A percentile compares a stretch with the other conserved stretches of the same genome.
These are phyloP conservation scores for Heptranchias perlo DNA, from an alignment of 2,113 vertebrate genomes.

Conservation along the genomic window DNA sequence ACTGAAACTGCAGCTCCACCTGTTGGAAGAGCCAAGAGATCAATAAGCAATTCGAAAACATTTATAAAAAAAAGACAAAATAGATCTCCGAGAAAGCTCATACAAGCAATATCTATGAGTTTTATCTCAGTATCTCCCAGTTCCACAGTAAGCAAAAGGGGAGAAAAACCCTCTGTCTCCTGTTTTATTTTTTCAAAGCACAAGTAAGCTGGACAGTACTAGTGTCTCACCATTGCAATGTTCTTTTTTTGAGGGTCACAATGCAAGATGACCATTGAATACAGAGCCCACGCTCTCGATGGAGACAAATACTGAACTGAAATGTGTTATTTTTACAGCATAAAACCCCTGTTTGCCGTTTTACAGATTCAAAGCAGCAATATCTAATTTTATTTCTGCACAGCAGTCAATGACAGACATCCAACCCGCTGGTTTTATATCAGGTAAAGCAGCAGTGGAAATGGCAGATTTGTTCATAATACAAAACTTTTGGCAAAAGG, in stretches of 20 bases:
- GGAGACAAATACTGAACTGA: neutral
- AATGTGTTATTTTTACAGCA: neutral
- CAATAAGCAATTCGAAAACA: neutral
- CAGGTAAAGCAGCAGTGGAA: neutral
- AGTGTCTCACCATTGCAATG: neutral
- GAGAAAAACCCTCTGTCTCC: neutral
- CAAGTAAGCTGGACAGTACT: neutral
- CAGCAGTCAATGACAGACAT: neutral
- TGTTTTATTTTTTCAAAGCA: neutral
- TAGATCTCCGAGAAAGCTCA: neutral
- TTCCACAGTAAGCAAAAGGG: neutral
- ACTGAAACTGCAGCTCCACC: slow-evolving; percentile 46
- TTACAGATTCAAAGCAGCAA: neutral
- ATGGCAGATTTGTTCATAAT: neutral
- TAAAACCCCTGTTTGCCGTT: neutral
- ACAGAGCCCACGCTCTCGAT: neutral
- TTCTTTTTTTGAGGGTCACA: neutral
- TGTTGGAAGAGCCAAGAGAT: slow-evolving; percentile 20
- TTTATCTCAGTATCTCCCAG: neutral
- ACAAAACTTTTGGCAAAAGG: neutral
- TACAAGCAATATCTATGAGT: neutral
- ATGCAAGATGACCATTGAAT: neutral
- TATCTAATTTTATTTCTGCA: neutral
- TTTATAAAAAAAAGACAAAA: neutral
- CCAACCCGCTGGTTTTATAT: neutral